Evolutionary conservation across 2,888 invertebrate species (phyloP).

Genomic region (Tetranychus piercei): DNA sequence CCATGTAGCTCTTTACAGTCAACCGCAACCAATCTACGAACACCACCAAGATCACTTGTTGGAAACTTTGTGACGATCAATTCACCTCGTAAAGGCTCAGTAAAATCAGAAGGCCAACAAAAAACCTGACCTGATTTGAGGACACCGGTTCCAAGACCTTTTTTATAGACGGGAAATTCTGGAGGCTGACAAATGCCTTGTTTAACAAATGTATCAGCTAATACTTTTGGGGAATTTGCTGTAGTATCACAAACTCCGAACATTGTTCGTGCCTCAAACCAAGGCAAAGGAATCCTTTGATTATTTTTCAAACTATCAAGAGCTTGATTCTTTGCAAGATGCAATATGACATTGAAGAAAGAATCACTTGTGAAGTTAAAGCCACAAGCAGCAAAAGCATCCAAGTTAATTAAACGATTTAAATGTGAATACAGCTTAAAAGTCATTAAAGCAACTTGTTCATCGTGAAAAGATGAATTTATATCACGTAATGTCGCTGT

Average conservation of each 20-base stretch:
- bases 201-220: background rate
- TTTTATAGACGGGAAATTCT: background rate
- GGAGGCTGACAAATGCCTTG: slow-evolving; percentile 11
- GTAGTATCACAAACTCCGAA: background rate
- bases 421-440: background rate
- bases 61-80: background rate
- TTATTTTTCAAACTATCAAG: background rate
- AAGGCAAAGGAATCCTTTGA: background rate
- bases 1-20: background rate
- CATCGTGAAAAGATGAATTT: background rate
- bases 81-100: background rate
- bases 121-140: background rate
- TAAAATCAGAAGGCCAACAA: background rate
- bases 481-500: background rate
- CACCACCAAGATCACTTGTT: background rate
- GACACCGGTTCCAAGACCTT: background rate
- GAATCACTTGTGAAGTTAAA: background rate
- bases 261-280: background rate
- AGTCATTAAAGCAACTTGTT: background rate
- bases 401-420: background rate
- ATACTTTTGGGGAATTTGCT: background rate
- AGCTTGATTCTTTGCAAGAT: background rate
- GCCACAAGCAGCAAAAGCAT: background rate
- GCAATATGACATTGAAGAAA: background rate
- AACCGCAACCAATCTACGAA: background rate